Base-by-base conservation (phyloP, 1,140 invertebrate species). In the Berghia stephanieae region DNA sequence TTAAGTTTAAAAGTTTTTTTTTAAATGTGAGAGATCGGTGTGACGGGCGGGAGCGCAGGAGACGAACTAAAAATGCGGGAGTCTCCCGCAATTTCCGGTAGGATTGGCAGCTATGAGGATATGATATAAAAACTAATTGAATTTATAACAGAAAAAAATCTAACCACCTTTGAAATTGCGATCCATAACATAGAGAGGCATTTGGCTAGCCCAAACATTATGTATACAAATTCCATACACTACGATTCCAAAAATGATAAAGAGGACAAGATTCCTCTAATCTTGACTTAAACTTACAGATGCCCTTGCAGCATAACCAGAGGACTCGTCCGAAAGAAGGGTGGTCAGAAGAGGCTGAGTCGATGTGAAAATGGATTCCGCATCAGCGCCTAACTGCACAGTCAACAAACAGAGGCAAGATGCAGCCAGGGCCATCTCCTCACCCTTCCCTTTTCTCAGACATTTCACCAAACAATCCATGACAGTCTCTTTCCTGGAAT, bases 371-470 rank as follows among this genome's bases (percentile, higher is more conserved):
- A 94, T 88, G 21, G 89, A 86, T 83, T 95, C 93, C 31, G 92
- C 91, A 38, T 92, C 90, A 55, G 92, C 87, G 5, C 94, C 94
- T 80, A 97, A 91, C 88, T 98, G 96, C n/a, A 97, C 90, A 80
- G 94, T 94, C 0, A 98, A 87, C 27, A 97, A 83, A 6, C 93
- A 92, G 13, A 94, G 93, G 40, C 97, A 89, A 75, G 93, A 92
- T 0, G 95, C 95, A 1, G 95, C 96, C 21, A 93, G 92, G 0
- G 91, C 92, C 84, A 94, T 93, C 87, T 98, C 96, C 3, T 93
- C 93, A 4, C 93, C 93, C 60, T 93, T 93, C 0, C 96, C 96
- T 81, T 95, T 94, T 72, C 95, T 94, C 82, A 98, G 87, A 69
- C 94, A 92, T 24, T 93, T 91, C 82, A 96, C 93, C 21, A 97